Conservation (phyloP, 1,140 invertebrate species). For the Pseudoatta argentina region DNA sequence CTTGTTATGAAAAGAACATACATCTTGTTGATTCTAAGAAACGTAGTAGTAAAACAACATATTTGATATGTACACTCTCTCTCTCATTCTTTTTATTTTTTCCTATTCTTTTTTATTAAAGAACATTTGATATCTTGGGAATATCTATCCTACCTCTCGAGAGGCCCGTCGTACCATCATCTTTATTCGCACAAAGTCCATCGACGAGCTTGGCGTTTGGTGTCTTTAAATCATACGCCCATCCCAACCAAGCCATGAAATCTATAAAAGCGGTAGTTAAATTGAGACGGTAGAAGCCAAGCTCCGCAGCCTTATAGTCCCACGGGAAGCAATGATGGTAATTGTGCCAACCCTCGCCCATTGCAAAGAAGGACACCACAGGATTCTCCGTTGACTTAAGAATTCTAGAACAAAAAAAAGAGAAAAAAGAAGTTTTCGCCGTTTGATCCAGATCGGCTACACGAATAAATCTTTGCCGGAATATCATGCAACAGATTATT, state of each 20-base stretch:
- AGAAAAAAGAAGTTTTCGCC: constrained; percentile 12
- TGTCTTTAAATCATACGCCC: constrained; percentile 87
- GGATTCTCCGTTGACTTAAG: constrained; percentile 87
- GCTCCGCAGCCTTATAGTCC: constrained; percentile 88
- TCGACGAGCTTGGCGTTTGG: constrained; percentile 77
- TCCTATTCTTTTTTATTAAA: neutral
- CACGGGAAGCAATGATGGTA: constrained; percentile 91
- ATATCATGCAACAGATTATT: constrained; percentile 57
- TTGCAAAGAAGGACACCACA: constrained; percentile 82
- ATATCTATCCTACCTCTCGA: neutral
- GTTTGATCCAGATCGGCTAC: neutral
- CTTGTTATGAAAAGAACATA: neutral
- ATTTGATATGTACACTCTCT: neutral
- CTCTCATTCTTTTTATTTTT: neutral
- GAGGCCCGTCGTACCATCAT: constrained; percentile 77
- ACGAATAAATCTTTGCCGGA: constrained; percentile 30
- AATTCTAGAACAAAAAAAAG: constrained; percentile 84
- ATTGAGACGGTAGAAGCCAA: constrained; percentile 87
- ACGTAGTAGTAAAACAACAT: neutral
- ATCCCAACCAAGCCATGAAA: constrained; percentile 87
- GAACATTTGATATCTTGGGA: neutral
- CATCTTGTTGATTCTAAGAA: neutral
- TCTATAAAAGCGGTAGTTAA: constrained; percentile 88
- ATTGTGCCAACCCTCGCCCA: constrained; percentile 89
- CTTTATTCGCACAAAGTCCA: constrained; percentile 74